Evolutionary conservation across 2,888 invertebrate genomes (phyloP).

Genomic region (Tineola bisselliella): DNA sequence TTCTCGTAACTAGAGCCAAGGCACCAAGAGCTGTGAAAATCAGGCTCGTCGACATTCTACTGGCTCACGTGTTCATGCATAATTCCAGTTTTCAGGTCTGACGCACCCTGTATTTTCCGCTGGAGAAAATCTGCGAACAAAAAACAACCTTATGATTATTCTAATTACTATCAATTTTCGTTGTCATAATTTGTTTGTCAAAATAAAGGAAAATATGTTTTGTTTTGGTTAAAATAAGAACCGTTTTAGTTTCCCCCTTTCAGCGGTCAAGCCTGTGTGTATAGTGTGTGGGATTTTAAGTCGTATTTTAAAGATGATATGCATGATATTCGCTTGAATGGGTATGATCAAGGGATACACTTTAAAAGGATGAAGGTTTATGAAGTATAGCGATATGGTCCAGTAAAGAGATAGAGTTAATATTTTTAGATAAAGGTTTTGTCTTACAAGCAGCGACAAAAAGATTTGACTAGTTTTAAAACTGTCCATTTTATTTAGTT

Average conservation of each 20-base stretch:
- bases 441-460: too few relatives aligned
- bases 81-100: constrained; percentile 39
- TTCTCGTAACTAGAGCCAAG: constrained; percentile 45
- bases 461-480: too few relatives aligned
- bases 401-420: background rate
- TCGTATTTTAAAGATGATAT: background rate
- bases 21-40: constrained; percentile 48
- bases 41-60: constrained; percentile 41
- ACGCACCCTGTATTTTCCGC: constrained; percentile 26
- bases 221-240: background rate
- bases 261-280: background rate
- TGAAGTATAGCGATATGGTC: background rate
- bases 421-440: background rate
- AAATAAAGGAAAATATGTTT: background rate
- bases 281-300: background rate
- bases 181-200: background rate
- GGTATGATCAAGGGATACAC: background rate
- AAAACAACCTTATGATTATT: constrained; percentile 24
- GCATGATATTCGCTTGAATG: background rate
- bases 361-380: background rate
- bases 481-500: too few relatives aligned
- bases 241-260: background rate
- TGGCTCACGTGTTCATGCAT: constrained; percentile 46
- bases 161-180: background rate
- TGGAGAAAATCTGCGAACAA: constrained; percentile 33